Evolutionary conservation across 2,113 vertebrate species (phyloP), one percentile per base, ranked within the genome.

Genomic region (Erpornis zantholeuca): DNA sequence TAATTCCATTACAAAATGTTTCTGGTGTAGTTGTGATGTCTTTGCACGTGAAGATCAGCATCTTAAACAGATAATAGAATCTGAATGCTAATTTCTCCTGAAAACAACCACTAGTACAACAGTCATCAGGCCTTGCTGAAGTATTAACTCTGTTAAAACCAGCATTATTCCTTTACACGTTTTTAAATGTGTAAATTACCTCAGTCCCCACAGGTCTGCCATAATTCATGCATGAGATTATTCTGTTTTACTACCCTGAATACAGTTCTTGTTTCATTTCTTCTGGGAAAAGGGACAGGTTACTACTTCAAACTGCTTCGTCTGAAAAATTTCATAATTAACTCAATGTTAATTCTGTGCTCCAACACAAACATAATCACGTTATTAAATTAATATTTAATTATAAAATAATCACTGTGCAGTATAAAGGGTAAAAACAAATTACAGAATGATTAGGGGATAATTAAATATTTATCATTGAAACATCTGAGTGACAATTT

Each of bases 341-440:
- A 90, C 68, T 94, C 77, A 75, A 54, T 83, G 78, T 91, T 97
- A 97, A 92, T 96, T 96, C 70, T 93, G 69, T 92, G 80, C 73
- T 92, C 77, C 80, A 88, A 91, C 56, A 93, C 72, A 91, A 94
- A 94, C 66, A 88, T 91, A 82, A 92, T 82, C 80, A 90, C 27
- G 29, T 73, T 78, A 90, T 94, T 94, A 91, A 95, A 93, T 94
- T 95, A 95, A 90, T 95, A 96, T 88, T 96, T 96, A 96, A 95
- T 96, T 90, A 94, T 75, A 82, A 92, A 96, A 87, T 94, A 94
- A 95, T 92, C 75, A 76, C 66, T 27, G 15, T 68, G 61, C 14
- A 72, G 89, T 75, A 95, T 44, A 97, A 95, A 82, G 59, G 65
- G 44, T 79, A 90, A 85, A 91, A 96, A 82, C 3, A 5, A 96